Evolutionary conservation across 2,888 invertebrate genomes (phyloP).

Genomic region (Eilema sororculum): DNA sequence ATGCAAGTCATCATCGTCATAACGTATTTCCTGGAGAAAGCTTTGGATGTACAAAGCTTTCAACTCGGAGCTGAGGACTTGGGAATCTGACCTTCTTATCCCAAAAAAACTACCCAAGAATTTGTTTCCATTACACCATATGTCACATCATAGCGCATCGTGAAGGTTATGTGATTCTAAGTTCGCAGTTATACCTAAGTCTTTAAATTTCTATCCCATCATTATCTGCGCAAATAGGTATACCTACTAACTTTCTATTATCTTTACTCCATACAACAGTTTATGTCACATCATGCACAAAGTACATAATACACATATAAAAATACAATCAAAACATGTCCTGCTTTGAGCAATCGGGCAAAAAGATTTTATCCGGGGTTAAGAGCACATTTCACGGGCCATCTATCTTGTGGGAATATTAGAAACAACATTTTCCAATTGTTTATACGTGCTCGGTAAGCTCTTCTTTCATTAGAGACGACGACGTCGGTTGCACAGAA

Average conservation of each 20-base stretch:
- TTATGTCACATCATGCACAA: neutral
- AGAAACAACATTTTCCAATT: constrained; percentile 83
- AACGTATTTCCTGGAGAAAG: no score
- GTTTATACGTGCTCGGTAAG: constrained; percentile 84
- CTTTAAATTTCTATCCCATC: neutral
- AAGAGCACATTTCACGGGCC: constrained; percentile 67
- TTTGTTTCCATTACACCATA: neutral
- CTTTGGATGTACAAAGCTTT: no score
- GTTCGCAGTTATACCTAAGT: neutral
- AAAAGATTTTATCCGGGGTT: constrained; percentile 53
- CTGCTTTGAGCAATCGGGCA: constrained; percentile 33
- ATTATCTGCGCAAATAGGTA: neutral
- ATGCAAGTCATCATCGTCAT: no score
- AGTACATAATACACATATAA: constrained; percentile 38
- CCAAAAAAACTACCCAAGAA: neutral
- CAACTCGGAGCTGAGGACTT: no score
- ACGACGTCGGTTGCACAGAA: constrained; percentile 78
- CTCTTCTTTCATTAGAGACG: constrained; percentile 85
- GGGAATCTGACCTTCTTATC: no score
- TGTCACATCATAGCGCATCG: neutral
- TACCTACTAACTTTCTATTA: neutral
- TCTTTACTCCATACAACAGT: neutral
- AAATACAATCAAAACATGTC: constrained; percentile 36
- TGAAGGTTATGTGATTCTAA: neutral
- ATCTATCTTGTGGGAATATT: constrained; percentile 81